Evolutionary conservation across 2,888 invertebrate species (phyloP).

Genomic region (Eupithecia exiguata): DNA sequence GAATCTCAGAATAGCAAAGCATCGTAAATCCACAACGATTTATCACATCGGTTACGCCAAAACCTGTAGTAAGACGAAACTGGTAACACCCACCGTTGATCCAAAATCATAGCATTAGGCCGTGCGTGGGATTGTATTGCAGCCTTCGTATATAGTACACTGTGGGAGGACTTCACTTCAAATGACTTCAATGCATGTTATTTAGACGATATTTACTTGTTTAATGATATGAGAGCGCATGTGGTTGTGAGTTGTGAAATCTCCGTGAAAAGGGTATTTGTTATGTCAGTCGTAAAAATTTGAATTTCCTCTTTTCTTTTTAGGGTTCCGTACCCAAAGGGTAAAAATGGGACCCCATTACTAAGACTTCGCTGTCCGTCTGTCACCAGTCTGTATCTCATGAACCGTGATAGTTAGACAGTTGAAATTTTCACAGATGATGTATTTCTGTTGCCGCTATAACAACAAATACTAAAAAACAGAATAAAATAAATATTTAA

Average conservation of each 20-base stretch:
- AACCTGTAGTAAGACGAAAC: slow-evolving; percentile 31
- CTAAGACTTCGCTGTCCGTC: too few species aligned
- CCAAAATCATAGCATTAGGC: slow-evolving; percentile 44
- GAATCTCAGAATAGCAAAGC: slow-evolving; percentile 6
- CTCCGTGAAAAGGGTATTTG: background rate
- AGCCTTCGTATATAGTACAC: slow-evolving; percentile 35
- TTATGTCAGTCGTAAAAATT: background rate
- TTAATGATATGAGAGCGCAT: background rate
- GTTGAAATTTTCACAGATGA: too few species aligned
- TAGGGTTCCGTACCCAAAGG: too few species aligned
- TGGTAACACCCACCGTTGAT: slow-evolving; percentile 41
- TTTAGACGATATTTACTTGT: slow-evolving; percentile 14
- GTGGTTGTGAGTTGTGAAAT: background rate
- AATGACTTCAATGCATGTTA: slow-evolving; percentile 30
- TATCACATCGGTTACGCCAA: slow-evolving; percentile 23
- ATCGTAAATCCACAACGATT: slow-evolving; percentile 24
- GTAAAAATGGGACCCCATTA: too few species aligned
- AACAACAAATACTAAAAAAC: too few species aligned
- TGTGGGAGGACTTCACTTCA: slow-evolving; percentile 34
- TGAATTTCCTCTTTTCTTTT: background rate
- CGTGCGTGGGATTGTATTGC: slow-evolving; percentile 38
- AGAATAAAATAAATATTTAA: too few species aligned
- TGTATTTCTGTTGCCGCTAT: too few species aligned
- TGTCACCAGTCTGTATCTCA: too few species aligned
- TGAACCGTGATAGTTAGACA: too few species aligned